Conservation (phyloP, 2,113 vertebrate genomes). For the Platanista minor region DNA sequence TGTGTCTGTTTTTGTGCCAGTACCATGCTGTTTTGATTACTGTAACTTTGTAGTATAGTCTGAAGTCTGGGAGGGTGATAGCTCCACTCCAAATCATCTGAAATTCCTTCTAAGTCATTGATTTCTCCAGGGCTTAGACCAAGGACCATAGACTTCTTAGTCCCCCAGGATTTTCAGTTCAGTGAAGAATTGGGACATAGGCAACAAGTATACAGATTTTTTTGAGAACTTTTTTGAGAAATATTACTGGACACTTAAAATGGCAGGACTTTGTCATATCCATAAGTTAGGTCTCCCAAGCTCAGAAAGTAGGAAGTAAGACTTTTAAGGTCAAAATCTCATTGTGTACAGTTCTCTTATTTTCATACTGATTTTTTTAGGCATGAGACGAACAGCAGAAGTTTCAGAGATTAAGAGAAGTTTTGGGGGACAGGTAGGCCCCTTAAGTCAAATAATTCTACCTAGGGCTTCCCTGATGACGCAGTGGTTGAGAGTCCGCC, state of each 20-base stretch:
- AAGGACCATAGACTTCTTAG: not conserved
- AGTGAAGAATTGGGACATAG: not conserved
- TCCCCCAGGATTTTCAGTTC: not conserved
- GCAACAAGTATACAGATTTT: not conserved
- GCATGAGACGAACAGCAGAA: not conserved
- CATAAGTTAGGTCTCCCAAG: not conserved
- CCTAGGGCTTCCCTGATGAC: too few relatives aligned
- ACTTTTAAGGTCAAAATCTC: not conserved
- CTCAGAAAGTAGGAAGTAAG: not conserved
- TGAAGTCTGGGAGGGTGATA: not conserved
- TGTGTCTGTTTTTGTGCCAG: not conserved
- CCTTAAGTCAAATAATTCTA: slow-evolving; percentile 1
- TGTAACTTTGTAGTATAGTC: not conserved
- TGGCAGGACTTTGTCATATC: not conserved
- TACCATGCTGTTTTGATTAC: not conserved
- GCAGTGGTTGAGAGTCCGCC: too few relatives aligned
- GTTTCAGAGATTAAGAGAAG: not conserved
- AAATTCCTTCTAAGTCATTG: not conserved
- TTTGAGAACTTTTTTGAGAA: not conserved
- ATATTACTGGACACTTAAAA: not conserved
- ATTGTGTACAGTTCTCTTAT: not conserved
- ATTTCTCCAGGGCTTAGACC: not conserved
- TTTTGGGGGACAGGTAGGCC: not conserved
- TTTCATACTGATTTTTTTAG: not conserved
- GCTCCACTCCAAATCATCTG: not conserved